These are phyloP conservation scores for Campylorhamphus procurvoides DNA, from an alignment of 2,113 vertebrate genomes.

Conservation along the genomic window DNA sequence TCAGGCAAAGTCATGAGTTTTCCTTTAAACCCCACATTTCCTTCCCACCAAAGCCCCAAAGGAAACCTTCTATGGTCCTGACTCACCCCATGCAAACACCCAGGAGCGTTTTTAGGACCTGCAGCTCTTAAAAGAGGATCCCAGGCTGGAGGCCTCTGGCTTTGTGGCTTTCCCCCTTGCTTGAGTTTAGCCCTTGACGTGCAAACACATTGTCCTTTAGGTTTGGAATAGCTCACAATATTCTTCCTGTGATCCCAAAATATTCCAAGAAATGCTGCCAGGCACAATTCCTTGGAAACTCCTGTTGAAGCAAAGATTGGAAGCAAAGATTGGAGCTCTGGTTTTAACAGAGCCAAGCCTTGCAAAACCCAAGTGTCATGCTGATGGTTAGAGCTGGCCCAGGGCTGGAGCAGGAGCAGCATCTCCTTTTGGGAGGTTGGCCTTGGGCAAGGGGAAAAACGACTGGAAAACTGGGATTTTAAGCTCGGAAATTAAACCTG, in stretches of 20 bases:
- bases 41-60: not conserved
- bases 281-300: not conserved
- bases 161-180: not conserved
- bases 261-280: too few species aligned
- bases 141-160: not conserved
- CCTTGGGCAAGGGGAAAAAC: not conserved
- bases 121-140: not conserved
- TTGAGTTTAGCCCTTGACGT: not conserved
- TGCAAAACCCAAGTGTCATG: not conserved
- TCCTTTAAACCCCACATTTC: not conserved
- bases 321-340: not conserved
- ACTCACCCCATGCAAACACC: not conserved
- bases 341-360: not conserved
- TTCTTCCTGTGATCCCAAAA: too few species aligned
- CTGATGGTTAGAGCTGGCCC: not conserved
- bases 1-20: rapidly evolving
- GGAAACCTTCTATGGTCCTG: not conserved
- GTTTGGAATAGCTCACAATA: not conserved
- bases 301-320: not conserved
- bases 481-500: not conserved
- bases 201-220: not conserved
- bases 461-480: not conserved
- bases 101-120: not conserved
- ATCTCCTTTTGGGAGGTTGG: rapidly evolving
- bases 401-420: not conserved